phyloP scores from a whole-genome alignment of 2,797 vertebrate genomes.

The Poecilia wingei region DNA sequence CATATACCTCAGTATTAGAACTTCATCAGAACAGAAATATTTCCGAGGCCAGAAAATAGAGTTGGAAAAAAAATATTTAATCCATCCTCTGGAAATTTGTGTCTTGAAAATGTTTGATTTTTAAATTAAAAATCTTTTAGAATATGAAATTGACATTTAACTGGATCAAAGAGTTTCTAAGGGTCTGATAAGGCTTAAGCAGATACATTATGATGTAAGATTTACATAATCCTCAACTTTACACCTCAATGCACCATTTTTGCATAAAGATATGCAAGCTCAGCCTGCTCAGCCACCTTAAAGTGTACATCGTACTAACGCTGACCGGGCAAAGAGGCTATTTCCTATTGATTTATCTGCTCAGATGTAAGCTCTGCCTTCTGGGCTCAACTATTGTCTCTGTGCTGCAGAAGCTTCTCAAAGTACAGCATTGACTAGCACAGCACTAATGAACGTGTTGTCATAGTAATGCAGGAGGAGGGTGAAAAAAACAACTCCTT shows the following conservation, averaged over 20 bases:
- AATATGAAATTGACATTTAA: background rate
- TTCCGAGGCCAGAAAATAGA: background rate
- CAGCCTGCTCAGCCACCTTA: conserved; percentile 44
- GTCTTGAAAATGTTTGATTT: background rate
- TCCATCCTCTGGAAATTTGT: background rate
- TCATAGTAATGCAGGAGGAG: conserved; percentile 83
- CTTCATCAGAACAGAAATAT: background rate
- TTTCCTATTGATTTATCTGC: conserved; percentile 63
- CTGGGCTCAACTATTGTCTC: conserved; percentile 72
- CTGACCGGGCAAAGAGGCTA: conserved; percentile 58
- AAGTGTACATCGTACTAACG: conserved; percentile 32
- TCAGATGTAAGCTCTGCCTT: conserved; percentile 56
- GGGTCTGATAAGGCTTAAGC: background rate
- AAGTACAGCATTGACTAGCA: conserved; percentile 65
- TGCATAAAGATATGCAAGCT: conserved; percentile 39
- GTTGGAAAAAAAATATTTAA: background rate
- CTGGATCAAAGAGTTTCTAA: conserved; percentile 1
- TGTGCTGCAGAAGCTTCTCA: conserved; percentile 69
- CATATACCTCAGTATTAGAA: background rate
- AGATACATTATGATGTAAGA: background rate
- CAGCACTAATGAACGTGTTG: conserved; percentile 80
- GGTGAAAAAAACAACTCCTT: conserved; percentile 75
- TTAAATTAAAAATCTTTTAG: background rate
- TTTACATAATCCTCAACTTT: background rate
- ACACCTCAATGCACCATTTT: conserved; percentile 23